A percentile compares a stretch with the other conserved stretches of the same genome.
Conservation (phyloP, 2,888 invertebrate species). For the Orthonevra nobilis region DNA sequence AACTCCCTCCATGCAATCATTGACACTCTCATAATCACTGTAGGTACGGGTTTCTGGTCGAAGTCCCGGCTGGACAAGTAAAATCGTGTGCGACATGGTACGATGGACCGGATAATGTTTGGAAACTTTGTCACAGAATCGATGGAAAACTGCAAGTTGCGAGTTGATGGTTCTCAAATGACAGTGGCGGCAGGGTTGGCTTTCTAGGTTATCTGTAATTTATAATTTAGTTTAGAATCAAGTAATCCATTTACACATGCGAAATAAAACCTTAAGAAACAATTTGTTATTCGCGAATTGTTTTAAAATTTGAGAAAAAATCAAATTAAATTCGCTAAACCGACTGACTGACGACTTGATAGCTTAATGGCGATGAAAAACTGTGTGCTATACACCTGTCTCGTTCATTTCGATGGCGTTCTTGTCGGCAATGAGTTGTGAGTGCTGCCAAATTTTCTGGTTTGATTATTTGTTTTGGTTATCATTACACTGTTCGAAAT, state of each 20-base stretch:
- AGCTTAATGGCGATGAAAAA: slow-evolving; percentile 7
- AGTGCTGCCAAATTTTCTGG: slow-evolving; percentile 28
- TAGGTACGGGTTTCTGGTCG: slow-evolving; percentile 98
- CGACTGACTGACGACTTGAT: neutral
- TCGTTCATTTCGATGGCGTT: slow-evolving; percentile 58
- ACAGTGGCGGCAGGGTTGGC: slow-evolving; percentile 29
- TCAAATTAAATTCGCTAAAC: slow-evolving; percentile 8
- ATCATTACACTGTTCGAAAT: slow-evolving; percentile 16
- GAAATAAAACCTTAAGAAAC: neutral
- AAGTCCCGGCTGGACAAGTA: slow-evolving; percentile 95
- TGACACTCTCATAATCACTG: slow-evolving; percentile 98
- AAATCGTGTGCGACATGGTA: slow-evolving; percentile 95
- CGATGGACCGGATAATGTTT: no score
- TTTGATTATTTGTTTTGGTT: slow-evolving; percentile 31
- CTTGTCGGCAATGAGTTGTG: neutral
- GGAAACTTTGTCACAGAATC: neutral
- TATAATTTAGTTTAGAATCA: neutral
- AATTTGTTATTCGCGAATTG: neutral
- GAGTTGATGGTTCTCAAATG: no score
- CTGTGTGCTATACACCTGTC: slow-evolving; percentile 55
- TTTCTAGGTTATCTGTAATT: slow-evolving; percentile 48
- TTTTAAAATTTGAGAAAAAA: neutral
- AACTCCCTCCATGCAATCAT: slow-evolving; percentile 99
- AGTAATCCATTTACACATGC: no score
- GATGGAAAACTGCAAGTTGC: no score